Conservation (phyloP, 2,797 vertebrate genomes). For the Falco novaeseelandiae region DNA sequence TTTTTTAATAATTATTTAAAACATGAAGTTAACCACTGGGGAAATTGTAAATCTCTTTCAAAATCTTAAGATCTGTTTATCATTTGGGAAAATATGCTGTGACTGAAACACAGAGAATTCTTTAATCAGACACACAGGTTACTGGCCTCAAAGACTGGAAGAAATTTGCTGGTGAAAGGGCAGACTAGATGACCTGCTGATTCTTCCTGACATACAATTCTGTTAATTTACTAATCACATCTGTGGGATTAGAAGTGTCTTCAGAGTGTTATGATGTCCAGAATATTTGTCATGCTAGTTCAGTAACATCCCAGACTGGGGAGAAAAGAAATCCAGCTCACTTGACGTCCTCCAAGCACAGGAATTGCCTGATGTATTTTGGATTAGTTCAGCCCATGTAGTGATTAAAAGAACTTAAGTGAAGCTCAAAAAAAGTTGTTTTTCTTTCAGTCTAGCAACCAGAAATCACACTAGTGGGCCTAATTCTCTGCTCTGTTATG, state of each 20-base stretch:
- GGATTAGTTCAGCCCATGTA: neutral
- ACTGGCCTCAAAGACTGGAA: neutral
- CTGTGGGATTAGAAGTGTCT: neutral
- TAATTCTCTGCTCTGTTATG: constrained; percentile 23
- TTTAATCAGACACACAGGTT: neutral
- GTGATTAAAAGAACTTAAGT: constrained; percentile 10
- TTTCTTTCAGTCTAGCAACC: constrained; percentile 14
- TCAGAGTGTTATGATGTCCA: neutral
- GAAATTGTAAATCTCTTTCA: neutral
- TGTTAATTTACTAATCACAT: constrained; percentile 23
- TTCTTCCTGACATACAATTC: neutral
- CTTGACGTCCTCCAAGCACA: neutral
- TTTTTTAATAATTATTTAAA: neutral
- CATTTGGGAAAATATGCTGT: neutral
- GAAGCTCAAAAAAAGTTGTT: constrained; percentile 5
- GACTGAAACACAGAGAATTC: neutral
- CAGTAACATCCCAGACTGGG: neutral
- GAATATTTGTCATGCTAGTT: neutral
- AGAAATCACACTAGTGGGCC: constrained; percentile 11
- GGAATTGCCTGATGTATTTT: constrained; percentile 10
- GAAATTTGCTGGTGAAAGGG: neutral
- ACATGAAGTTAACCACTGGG: neutral
- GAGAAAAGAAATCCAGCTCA: neutral
- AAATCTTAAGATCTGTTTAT: constrained; percentile 26
- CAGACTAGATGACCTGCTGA: neutral